A percentile compares a stretch with the other conserved stretches of the same genome.
Conservation (phyloP, 2,113 vertebrate genomes). For the Corythornis madagascariensis region DNA sequence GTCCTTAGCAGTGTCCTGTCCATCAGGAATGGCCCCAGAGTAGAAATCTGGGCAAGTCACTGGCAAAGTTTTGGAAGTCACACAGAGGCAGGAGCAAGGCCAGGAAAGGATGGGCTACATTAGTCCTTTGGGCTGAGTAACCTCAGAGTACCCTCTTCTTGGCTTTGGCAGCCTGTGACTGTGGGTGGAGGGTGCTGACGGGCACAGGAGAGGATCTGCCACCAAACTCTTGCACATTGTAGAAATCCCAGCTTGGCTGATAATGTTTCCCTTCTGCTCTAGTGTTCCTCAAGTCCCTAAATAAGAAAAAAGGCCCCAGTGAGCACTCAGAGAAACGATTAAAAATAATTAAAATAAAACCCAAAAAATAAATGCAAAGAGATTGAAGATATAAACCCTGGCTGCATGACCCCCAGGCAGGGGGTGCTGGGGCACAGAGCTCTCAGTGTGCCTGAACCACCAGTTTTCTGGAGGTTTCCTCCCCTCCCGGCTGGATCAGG, state of each 20-base stretch:
- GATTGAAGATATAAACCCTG: neutral
- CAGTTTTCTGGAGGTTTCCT: neutral
- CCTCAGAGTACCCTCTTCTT: neutral
- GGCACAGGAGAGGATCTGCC: neutral
- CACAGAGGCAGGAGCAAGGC: neutral
- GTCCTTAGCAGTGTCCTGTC: neutral
- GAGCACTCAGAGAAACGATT: neutral
- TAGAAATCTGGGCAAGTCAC: neutral
- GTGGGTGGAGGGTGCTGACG: neutral
- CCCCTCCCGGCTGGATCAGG: neutral
- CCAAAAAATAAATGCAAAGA: neutral
- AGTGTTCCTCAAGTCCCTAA: neutral
- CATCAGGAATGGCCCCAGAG: too few relatives aligned
- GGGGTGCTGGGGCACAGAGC: neutral
- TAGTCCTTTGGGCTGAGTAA: neutral
- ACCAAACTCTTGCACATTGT: neutral
- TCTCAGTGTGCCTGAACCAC: rapidly evolving
- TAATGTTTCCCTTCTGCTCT: neutral
- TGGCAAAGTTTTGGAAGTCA: neutral
- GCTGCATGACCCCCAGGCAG: neutral
- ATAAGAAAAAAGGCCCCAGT: neutral
- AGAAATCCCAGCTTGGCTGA: neutral
- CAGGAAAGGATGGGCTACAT: neutral
- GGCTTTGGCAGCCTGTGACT: neutral
- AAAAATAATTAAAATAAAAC: slow-evolving; percentile 4